Conservation (phyloP, 2,888 invertebrate species). For the Nephrotoma guestfalica region DNA sequence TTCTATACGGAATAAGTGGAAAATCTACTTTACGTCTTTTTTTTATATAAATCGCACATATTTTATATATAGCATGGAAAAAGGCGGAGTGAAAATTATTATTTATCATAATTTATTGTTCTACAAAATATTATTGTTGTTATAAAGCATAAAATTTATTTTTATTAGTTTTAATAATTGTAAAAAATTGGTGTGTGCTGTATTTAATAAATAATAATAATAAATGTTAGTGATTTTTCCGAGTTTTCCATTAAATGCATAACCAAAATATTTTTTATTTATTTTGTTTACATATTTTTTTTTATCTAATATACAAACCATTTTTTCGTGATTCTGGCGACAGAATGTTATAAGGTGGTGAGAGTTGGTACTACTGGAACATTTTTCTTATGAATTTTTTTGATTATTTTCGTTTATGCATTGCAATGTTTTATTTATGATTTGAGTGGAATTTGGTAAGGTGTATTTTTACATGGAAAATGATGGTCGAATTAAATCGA, state of each 20-base stretch:
- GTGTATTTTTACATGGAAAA: neutral
- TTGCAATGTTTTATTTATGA: neutral
- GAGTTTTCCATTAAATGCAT: neutral
- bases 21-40: neutral
- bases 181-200: neutral
- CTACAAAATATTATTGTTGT: neutral
- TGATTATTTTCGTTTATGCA: no score
- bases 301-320: neutral
- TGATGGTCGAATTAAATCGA: no score
- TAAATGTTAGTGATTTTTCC: neutral
- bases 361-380: neutral
- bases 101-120: neutral
- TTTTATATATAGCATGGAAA: neutral
- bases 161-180: neutral
- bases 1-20: neutral
- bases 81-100: neutral
- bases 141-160: neutral
- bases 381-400: neutral
- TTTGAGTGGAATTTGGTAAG: neutral
- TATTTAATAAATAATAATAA: neutral
- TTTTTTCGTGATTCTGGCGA: neutral
- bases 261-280: neutral
- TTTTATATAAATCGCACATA: neutral
- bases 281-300: neutral
- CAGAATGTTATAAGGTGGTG: neutral